Percentiles rank a stretch among this genome's conserved stretches.
These are phyloP conservation scores for Leptatherina wallacei DNA, from an alignment of 2,797 vertebrate species.

Conservation along the genomic window DNA sequence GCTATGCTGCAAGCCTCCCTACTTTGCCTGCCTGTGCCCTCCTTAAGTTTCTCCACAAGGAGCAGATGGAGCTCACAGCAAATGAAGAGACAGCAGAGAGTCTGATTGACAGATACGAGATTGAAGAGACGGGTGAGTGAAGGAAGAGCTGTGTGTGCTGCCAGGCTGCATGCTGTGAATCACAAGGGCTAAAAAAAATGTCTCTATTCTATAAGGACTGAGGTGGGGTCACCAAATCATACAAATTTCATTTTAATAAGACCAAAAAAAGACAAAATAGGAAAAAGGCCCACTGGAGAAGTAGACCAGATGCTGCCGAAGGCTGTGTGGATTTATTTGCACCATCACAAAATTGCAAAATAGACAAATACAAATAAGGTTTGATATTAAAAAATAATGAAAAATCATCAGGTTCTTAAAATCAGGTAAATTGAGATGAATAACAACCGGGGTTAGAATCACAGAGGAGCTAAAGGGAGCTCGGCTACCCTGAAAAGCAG, in stretches of 20 bases:
- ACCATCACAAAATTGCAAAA: constrained; percentile 17
- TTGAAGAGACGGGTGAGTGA: constrained; percentile 85
- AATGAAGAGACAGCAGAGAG: constrained; percentile 55
- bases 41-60: constrained; percentile 81
- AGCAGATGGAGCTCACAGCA: constrained; percentile 76
- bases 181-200: constrained; percentile 9
- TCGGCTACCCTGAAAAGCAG: too few species aligned
- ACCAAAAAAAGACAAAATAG: constrained; percentile 20
- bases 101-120: constrained; percentile 87
- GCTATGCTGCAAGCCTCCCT: constrained; percentile 68
- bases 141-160: background rate
- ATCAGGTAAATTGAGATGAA: too few species aligned
- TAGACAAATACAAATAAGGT: background rate
- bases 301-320: constrained; percentile 51
- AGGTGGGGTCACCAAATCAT: constrained; percentile 11
- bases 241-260: constrained; percentile 32
- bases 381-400: too few species aligned
- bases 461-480: too few species aligned
- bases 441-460: too few species aligned
- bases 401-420: too few species aligned
- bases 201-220: background rate
- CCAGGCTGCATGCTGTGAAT: constrained; percentile 28
- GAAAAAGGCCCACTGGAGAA: constrained; percentile 40
- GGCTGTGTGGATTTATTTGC: constrained; percentile 18
- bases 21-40: constrained; percentile 70